Evolutionary conservation across 2,888 invertebrate genomes (phyloP), one percentile per base, ranked within the genome.

Genomic region (Leptopilina myrica): DNA sequence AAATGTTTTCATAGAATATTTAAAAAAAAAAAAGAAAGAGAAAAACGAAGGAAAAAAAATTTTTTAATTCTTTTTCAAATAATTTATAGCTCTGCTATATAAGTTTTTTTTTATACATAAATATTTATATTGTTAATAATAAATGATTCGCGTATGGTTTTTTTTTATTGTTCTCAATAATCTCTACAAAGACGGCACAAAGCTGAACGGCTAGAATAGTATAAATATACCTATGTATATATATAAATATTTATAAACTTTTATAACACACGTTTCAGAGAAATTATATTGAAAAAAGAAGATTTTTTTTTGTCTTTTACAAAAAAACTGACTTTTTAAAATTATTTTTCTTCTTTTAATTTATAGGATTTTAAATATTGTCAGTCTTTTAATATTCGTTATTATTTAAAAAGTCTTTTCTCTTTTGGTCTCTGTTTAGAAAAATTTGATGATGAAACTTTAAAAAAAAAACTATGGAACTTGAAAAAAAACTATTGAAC

Each of bases 161-260:
- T 83, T 83, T 83, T 80, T 81, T 83, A 80, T 85, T 84, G 82
- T 80, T 86, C 85, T 87, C 77, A 81, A 33, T 87, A 85, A 85
- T 85, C 33, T 83, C 84, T 86, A 90, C 85, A 87, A 85, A 91
- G 90, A 91, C 90, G 90, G 90, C 90, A 90, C 89, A 89, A 90
- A 91, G 91, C 90, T 90, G 89, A 91, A 91, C 88, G 87, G 88
- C 88, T 90, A 90, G 83, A 88, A 85, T 46, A 46, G 46, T 46
- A 11, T 11, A 49, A 11, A 49, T 49, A 49, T 49, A 49, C 11
- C 4, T 49, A 49, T 49, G 9, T 46, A 46, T 46, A 46, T 46
- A 46, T 46, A 46, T 46, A 46, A 9, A 46, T 49, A 49, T 85
- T 89, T 91, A 90, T 88, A 90, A 89, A 83, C 89, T 89, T 86